Evolutionary conservation across 2,797 vertebrate species (phyloP), one percentile per base, ranked within the genome.

Genomic region (Poeciliopsis turneri): DNA sequence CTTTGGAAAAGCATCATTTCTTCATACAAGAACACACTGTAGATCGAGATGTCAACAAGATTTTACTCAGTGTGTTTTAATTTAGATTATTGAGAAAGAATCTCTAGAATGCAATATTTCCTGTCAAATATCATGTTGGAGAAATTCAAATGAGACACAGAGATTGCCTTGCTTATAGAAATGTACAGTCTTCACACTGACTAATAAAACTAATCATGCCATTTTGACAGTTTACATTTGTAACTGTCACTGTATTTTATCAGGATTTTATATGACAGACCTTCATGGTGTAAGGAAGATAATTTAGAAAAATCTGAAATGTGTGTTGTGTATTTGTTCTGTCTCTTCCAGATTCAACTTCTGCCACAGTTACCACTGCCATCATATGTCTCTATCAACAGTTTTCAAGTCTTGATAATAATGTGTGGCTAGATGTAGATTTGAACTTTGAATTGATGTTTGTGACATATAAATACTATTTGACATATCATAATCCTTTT

Each of bases 61-160:
- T 75, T 83, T 47, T 4, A 25, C 23, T 39, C 57, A 68, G 28
- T 72, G n/a, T 23, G 16, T 30, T 61, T 49, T n/a, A 49, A 36
- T 79, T 12, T 79, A 8, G 28, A 1, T 30, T 33, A 6, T 11
- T 75, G 8, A 33, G 6, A 18, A 55, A 13, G 23, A 53, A 55
- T 77, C 51, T 69, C 5, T 57, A 3, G 16, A 49, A 8, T 15
- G 8, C 33, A 39, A 18, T 4, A 20, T 66, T 39, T 66, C 4
- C 72, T 64, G 39, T 74, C 4, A 69, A 68, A 75, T 43, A 75
- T 69, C 30, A 75, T n/a, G 79, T 30, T 75, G 46, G 55, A 23
- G 28, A 46, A 78, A 5, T 55, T 59, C 28, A 33, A 18, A 70
- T 1, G 15, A 30, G 47, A 70, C 28, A 30, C 18, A 66, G 33